Conservation (phyloP, 2,797 vertebrate species). For the Lophotriccus pileatus region DNA sequence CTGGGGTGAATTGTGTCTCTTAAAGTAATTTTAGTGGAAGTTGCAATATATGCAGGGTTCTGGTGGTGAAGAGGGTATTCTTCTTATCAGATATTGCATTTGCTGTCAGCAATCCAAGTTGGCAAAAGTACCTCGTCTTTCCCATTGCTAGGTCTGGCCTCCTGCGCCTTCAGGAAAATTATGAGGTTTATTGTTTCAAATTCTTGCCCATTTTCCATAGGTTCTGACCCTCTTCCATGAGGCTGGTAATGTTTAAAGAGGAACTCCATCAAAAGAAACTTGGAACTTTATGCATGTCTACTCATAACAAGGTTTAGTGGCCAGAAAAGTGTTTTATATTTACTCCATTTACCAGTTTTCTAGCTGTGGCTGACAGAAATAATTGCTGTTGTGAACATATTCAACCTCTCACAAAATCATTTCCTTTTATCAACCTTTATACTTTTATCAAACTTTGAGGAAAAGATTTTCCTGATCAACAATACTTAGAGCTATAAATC, state of each 20-base stretch:
- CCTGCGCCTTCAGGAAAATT: background rate
- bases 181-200: background rate
- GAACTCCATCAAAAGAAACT: background rate
- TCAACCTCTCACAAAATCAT: background rate
- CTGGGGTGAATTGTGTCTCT: background rate
- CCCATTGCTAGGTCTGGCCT: background rate
- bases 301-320: background rate
- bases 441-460: background rate
- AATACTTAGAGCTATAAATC: background rate
- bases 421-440: background rate
- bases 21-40: background rate
- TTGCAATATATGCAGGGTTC: background rate
- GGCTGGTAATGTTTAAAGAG: background rate
- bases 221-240: background rate
- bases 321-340: slow-evolving; percentile 6
- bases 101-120: background rate
- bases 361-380: background rate
- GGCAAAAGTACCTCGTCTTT: background rate
- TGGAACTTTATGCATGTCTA: background rate
- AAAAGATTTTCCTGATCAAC: background rate
- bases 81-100: background rate
- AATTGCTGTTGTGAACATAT: background rate
- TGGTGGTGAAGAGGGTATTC: background rate
- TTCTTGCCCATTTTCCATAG: slow-evolving; percentile 27
- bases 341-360: slow-evolving; percentile 3